Conservation (phyloP, 2,797 vertebrate genomes). For the Squalus acanthias region DNA sequence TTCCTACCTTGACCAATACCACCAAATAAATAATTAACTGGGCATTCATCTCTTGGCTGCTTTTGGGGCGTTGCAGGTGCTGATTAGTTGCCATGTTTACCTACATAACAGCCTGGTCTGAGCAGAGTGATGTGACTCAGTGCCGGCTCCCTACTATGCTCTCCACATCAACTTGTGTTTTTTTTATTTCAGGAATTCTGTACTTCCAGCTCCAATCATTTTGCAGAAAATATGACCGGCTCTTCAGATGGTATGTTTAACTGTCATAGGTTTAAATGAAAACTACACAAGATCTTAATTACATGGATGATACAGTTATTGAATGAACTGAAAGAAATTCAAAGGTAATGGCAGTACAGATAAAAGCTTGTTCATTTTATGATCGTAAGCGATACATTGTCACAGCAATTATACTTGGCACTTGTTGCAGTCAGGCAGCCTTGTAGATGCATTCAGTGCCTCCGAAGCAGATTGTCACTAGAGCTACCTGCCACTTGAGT, state of each 20-base stretch:
- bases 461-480: too few relatives aligned
- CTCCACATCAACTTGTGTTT: background rate
- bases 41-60: background rate
- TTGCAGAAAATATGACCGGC: background rate
- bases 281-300: background rate
- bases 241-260: constrained; percentile 6
- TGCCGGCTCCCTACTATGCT: background rate
- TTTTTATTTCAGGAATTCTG: background rate
- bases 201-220: background rate
- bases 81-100: background rate
- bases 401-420: background rate
- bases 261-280: background rate
- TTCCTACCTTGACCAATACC: background rate
- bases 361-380: background rate
- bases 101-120: background rate
- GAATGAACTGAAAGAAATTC: background rate
- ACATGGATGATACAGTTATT: background rate
- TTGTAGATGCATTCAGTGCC: too few relatives aligned
- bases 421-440: too few relatives aligned
- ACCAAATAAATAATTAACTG: background rate
- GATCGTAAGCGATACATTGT: background rate
- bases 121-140: background rate
- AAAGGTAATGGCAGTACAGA: background rate
- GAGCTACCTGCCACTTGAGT: background rate
- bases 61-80: background rate